phyloP scores from a whole-genome alignment of 2,888 invertebrate genomes.

The Melieria picta region DNA sequence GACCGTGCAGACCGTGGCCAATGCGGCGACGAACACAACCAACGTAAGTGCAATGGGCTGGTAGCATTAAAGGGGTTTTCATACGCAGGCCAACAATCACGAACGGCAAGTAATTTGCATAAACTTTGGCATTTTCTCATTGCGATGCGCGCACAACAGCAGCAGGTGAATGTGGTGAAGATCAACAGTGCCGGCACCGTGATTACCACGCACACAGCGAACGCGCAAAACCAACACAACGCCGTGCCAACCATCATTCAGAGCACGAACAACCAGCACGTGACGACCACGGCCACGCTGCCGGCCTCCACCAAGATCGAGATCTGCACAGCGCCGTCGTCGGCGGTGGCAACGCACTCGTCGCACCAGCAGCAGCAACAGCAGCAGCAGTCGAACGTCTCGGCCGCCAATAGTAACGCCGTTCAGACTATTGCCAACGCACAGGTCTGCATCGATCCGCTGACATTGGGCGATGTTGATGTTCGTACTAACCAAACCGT shows the following conservation, averaged over 20 bases:
- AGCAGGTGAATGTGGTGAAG: conserved; percentile 66
- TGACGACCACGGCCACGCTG: conserved; percentile 59
- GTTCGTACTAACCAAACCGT: conserved; percentile 69
- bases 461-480: conserved; percentile 78
- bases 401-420: conserved; percentile 47
- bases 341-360: conserved; percentile 39
- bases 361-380: conserved; percentile 43
- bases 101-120: background rate
- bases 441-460: conserved; percentile 84
- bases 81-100: background rate
- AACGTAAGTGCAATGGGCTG: conserved; percentile 49
- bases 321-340: conserved; percentile 60
- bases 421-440: conserved; percentile 68
- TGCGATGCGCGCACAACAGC: background rate
- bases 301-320: conserved; percentile 64
- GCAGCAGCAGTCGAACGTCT: conserved; percentile 43
- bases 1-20: conserved; percentile 54
- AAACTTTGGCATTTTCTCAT: background rate
- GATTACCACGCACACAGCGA: conserved; percentile 61
- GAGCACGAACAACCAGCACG: conserved; percentile 63
- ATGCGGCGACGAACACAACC: conserved; percentile 49
- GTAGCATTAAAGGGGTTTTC: background rate
- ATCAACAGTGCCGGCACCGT: conserved; percentile 65
- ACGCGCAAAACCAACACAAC: conserved; percentile 46
- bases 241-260: conserved; percentile 59